These are phyloP conservation scores for Panagrolaimus sp. DNA, from an alignment of 1,140 invertebrate genomes.

Conservation along the genomic window DNA sequence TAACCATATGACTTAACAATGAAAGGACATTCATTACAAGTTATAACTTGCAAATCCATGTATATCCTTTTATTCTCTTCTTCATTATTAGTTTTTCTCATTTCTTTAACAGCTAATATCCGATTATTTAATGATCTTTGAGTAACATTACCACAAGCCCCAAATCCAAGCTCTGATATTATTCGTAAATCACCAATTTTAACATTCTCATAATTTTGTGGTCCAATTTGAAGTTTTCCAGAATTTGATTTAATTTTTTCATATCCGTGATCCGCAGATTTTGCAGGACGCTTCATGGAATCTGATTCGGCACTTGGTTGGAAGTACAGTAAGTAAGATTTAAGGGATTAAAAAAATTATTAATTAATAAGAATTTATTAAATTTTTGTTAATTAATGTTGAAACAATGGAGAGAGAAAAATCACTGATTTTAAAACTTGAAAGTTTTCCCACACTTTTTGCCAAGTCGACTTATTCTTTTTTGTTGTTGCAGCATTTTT, in stretches of 20 bases:
- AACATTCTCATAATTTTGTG: conserved; percentile 31
- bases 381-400: too few relatives aligned
- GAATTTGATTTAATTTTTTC: conserved; percentile 33
- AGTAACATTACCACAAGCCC: conserved; percentile 35
- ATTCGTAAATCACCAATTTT: conserved; percentile 26
- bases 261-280: too few relatives aligned
- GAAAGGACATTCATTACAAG: conserved; percentile 89
- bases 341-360: too few relatives aligned
- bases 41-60: conserved; percentile 94
- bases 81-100: conserved; percentile 86
- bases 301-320: too few relatives aligned
- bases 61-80: conserved; percentile 96
- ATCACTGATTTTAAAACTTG: too few relatives aligned
- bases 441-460: too few relatives aligned
- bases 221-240: conserved; percentile 33
- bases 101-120: conserved; percentile 70
- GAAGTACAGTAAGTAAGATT: too few relatives aligned
- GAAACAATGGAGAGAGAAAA: too few relatives aligned
- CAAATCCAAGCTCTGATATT: conserved; percentile 27
- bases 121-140: conserved; percentile 18
- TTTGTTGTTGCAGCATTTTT: too few relatives aligned
- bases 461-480: too few relatives aligned
- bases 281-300: too few relatives aligned
- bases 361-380: too few relatives aligned
- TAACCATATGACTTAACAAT: conserved; percentile 94